A percentile compares a stretch with the other conserved stretches of the same genome.
Evolutionary conservation across 2,888 invertebrate genomes (phyloP).

Genomic region (Drosophila neotestacea): DNA sequence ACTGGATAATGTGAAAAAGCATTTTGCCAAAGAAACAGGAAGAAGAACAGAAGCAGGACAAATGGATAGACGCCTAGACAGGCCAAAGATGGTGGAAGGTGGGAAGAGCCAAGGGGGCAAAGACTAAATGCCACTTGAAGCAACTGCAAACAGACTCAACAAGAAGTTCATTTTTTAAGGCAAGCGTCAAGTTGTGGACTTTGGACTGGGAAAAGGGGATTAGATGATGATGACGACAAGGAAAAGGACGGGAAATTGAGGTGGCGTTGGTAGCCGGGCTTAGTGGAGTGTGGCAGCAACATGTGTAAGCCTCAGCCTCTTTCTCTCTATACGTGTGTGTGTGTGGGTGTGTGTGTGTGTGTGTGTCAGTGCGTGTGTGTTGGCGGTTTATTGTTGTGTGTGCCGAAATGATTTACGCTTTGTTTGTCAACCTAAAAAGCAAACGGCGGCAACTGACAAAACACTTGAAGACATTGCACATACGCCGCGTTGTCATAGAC

Average conservation of each 20-base stretch:
- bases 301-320: slow-evolving; percentile 65
- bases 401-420: slow-evolving; percentile 80
- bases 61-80: not conserved
- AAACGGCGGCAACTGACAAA: slow-evolving; percentile 59
- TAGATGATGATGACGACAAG: not conserved
- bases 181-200: slow-evolving; percentile 22
- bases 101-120: not conserved
- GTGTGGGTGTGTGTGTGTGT: slow-evolving; percentile 17
- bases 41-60: slow-evolving; percentile 13
- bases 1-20: slow-evolving; percentile 38
- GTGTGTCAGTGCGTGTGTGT: slow-evolving; percentile 6
- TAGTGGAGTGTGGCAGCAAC: slow-evolving; percentile 66
- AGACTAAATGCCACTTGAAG: slow-evolving; percentile 51
- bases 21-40: slow-evolving; percentile 27
- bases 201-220: slow-evolving; percentile 7
- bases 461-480: slow-evolving; percentile 65
- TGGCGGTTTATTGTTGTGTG: slow-evolving; percentile 70
- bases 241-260: slow-evolving; percentile 13
- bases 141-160: slow-evolving; percentile 52
- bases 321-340: slow-evolving; percentile 40
- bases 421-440: slow-evolving; percentile 81
- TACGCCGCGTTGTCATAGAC: slow-evolving; percentile 74
- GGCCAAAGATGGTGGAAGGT: no score
- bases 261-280: slow-evolving; percentile 32
- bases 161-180: slow-evolving; percentile 63